Percentiles rank a stretch among this genome's conserved stretches.
These are phyloP conservation scores for Caenorhabditis parvicauda DNA, from an alignment of 2,888 invertebrate genomes.

Conservation along the genomic window DNA sequence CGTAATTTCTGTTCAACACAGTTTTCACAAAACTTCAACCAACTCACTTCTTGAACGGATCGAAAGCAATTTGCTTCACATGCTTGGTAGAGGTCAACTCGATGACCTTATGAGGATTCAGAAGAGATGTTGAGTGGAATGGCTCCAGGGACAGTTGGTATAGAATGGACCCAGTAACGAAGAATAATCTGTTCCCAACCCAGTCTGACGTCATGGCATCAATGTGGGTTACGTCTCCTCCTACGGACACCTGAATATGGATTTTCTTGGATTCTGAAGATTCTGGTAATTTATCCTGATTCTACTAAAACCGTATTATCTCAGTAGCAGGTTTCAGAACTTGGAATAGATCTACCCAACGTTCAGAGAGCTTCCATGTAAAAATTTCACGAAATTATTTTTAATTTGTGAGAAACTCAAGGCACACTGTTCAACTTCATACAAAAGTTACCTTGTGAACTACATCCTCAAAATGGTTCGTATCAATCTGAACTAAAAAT, in stretches of 20 bases:
- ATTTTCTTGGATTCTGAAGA: too few species aligned
- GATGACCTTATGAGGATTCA: conserved; percentile 52
- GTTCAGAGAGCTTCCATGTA: too few species aligned
- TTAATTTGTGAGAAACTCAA: too few species aligned
- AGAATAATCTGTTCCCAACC: conserved; percentile 57
- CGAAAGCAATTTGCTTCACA: conserved; percentile 60
- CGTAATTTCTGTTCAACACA: too few species aligned
- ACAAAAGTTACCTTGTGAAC: conserved; percentile 47
- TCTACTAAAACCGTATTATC: too few species aligned
- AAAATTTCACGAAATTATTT: too few species aligned
- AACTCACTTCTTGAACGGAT: conserved; percentile 60
- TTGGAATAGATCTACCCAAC: too few species aligned
- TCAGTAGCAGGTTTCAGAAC: too few species aligned
- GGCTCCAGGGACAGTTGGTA: conserved; percentile 54
- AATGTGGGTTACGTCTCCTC: conserved; percentile 49
- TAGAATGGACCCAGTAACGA: conserved; percentile 40
- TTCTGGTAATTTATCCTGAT: too few species aligned
- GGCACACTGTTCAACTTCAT: too few species aligned
- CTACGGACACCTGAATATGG: conserved; percentile 39
- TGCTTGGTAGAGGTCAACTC: conserved; percentile 52
- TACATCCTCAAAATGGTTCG: conserved; percentile 43
- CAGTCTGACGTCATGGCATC: conserved; percentile 61
- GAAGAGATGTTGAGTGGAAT: conserved; percentile 43
- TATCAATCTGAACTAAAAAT: conserved; percentile 53
- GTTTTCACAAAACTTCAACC: neutral